Conservation (phyloP, 2,888 invertebrate genomes). For the Tipula confusa region DNA sequence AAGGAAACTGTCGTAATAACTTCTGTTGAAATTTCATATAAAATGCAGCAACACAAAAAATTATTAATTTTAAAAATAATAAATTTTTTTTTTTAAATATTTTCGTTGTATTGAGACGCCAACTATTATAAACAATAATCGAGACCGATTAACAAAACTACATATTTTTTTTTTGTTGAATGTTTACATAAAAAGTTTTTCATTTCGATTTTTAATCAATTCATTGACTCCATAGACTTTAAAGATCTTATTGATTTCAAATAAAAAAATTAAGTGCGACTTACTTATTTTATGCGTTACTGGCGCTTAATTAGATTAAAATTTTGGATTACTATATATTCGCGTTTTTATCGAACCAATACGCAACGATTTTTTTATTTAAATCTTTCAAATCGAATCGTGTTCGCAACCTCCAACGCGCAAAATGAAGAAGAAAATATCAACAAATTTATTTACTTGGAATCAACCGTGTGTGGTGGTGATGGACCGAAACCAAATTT, state of each 20-base stretch:
- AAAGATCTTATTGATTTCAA: not conserved
- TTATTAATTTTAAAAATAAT: not conserved
- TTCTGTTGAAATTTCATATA: too few species aligned
- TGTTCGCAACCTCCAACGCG: not conserved
- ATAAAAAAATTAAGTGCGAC: not conserved
- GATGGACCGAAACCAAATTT: not conserved
- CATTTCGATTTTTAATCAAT: not conserved
- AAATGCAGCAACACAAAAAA: not conserved
- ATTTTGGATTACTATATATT: not conserved
- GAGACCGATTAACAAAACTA: conserved; percentile 8
- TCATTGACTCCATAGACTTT: not conserved
- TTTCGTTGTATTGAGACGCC: not conserved
- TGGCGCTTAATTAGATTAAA: not conserved
- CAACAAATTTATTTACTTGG: conserved; percentile 25
- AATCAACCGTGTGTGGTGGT: not conserved
- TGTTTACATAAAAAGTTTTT: not conserved
- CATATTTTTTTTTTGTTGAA: not conserved
- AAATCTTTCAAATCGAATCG: not conserved
- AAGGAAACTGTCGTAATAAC: too few species aligned
- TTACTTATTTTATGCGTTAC: not conserved
- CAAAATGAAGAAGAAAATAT: not conserved
- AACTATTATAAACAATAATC: conserved; percentile 3
- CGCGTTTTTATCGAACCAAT: not conserved
- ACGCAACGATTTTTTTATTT: too few species aligned
- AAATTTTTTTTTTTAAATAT: not conserved